Conservation (phyloP, 2,113 vertebrate species). For the Hiodon alosoides region DNA sequence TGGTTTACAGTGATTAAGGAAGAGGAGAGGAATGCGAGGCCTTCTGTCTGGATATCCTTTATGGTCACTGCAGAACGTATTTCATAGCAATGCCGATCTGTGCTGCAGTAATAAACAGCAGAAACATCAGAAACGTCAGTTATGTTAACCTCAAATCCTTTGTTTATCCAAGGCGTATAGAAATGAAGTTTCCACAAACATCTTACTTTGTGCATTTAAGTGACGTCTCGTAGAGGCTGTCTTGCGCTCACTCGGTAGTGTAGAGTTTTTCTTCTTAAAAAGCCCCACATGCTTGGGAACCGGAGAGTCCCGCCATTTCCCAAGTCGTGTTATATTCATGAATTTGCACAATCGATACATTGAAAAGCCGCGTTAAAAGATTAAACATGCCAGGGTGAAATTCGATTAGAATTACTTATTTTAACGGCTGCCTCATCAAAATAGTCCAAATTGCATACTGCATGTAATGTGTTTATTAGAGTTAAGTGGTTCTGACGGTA, state of each 20-base stretch:
- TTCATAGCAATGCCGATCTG: conserved; percentile 3
- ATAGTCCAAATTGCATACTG: conserved; percentile 33
- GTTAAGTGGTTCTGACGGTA: conserved; percentile 33
- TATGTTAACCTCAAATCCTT: conserved; percentile 10
- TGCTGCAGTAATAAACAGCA: conserved; percentile 20
- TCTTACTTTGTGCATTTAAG: conserved; percentile 44
- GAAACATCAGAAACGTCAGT: not conserved
- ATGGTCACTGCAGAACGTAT: conserved; percentile 19
- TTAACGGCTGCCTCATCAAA: conserved; percentile 15
- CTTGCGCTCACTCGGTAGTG: conserved; percentile 28
- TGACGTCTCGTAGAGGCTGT: conserved; percentile 35
- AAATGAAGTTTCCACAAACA: conserved; percentile 51
- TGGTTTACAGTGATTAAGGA: conserved; percentile 23
- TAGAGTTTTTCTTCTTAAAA: not conserved
- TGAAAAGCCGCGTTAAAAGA: conserved; percentile 22
- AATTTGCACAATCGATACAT: conserved; percentile 9
- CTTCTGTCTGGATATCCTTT: conserved; percentile 21
- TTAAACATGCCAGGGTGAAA: conserved; percentile 13
- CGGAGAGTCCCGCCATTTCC: conserved; percentile 21
- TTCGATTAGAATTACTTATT: conserved; percentile 32
- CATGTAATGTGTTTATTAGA: conserved; percentile 11
- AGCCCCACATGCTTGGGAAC: conserved; percentile 17
- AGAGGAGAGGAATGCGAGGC: conserved; percentile 16
- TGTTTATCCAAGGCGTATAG: conserved; percentile 2
- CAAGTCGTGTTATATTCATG: not conserved